Percentiles rank a stretch among this genome's conserved stretches.
Evolutionary conservation across 1,140 invertebrate genomes (phyloP).

Genomic region (Drosophila pseudoananassae): DNA sequence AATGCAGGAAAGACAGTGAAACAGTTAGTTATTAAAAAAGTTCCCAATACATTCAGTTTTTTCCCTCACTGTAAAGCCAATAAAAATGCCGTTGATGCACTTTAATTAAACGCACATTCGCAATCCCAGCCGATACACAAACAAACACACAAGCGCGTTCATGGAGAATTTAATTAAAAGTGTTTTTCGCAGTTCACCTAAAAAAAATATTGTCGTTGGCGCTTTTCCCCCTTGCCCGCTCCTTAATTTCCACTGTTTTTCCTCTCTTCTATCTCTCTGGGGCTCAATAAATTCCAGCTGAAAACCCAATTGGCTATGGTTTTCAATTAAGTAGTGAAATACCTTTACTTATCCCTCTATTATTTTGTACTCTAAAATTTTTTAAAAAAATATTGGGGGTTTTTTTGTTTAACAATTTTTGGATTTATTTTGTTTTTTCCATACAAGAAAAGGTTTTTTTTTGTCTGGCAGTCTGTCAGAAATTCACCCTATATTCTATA

Average conservation of each 20-base stretch:
- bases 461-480: too few relatives aligned
- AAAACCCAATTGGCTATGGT: constrained; percentile 36
- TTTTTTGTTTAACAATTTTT: constrained; percentile 2
- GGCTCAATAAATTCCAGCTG: constrained; percentile 43
- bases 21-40: background rate
- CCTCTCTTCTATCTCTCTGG: background rate
- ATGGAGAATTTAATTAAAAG: constrained; percentile 44
- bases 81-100: constrained; percentile 21
- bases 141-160: background rate
- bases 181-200: constrained; percentile 25
- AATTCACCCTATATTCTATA: too few relatives aligned
- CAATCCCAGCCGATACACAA: constrained; percentile 25
- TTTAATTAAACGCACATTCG: constrained; percentile 52
- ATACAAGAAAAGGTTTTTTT: too few relatives aligned
- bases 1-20: constrained; percentile 5
- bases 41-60: background rate
- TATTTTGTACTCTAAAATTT: background rate
- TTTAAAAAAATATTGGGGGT: background rate
- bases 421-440: too few relatives aligned
- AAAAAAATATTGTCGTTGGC: constrained; percentile 17
- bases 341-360: background rate
- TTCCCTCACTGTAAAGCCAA: constrained; percentile 7
- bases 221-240: background rate
- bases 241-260: background rate
- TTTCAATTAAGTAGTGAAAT: constrained; percentile 29